Base-by-base conservation (phyloP, 2,888 invertebrate genomes). In the Xestia ashworthii region DNA sequence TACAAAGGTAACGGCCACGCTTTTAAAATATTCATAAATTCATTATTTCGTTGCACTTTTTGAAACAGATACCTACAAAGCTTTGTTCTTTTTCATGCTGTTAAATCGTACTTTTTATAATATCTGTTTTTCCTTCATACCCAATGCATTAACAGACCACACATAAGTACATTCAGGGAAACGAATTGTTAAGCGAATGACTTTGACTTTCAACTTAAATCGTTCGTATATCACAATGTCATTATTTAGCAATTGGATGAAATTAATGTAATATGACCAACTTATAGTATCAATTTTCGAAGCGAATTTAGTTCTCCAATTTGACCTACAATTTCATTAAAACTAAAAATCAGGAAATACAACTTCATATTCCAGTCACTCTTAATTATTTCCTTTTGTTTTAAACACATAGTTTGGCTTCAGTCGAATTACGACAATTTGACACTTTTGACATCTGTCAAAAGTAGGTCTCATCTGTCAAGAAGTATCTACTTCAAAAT, bases 21-120 rank as follows among this genome's bases (percentile, higher is more conserved):
- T 32, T 77, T 85, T 78, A 25, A 83, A 78, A 78, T 85, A 83
- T 83, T 82, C 77, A 85, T 81, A 65, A 77, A 83, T 85, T 77
- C 77, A 77, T 82, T 71, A 82, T 74, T 48, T 69, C 44, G 44
- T 48, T 55, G 60, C 76, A 58, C 22, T 69, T 64, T 82, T 55
- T 48, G 3, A 60, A 71, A 53, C 16, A 44, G 32, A 64, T 38
- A 41, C 60, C 41, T 62, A 44, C 41, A 22, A 16, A 70, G 50
- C 32, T 44, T 76, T 75, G 16, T 48, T 38, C 4, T 3, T 55
- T 62, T 48, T 55, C 48, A 48, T 55, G 14, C 44, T 38, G 22
- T 75, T 75, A 46, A 14, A n/a, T 5, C 67, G 14, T 22, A 6
- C 2, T 38, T 46, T n/a, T 25, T 19, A 19, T 19, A 22, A 38